Conservation (phyloP, 2,888 invertebrate species). For the Choristoneura rosaceana region DNA sequence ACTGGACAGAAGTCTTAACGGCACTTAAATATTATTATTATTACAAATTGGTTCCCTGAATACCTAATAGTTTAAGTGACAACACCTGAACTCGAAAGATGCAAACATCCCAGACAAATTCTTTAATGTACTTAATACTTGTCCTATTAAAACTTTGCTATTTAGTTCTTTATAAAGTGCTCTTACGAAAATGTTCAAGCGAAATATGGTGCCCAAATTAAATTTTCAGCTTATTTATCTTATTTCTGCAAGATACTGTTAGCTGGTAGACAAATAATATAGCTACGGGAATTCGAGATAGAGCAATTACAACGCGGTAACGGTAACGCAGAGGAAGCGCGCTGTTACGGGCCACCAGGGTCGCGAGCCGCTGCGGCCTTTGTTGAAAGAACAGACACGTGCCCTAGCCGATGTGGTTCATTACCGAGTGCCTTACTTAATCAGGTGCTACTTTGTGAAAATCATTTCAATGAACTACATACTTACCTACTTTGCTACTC, state of each 20-base stretch:
- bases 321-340: constrained; percentile 33
- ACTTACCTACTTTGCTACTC: not conserved
- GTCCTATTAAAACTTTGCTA: too few species aligned
- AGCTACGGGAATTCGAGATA: not conserved
- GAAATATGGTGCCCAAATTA: too few species aligned
- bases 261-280: not conserved
- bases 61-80: not conserved
- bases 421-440: not conserved
- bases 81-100: too few species aligned
- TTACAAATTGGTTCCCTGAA: constrained; percentile 1
- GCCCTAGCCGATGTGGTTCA: not conserved
- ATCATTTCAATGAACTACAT: not conserved
- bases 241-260: not conserved
- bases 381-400: not conserved
- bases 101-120: not conserved
- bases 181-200: too few species aligned
- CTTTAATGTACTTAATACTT: not conserved
- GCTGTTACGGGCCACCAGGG: constrained; percentile 36
- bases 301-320: constrained; percentile 16
- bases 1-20: not conserved
- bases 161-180: too few species aligned
- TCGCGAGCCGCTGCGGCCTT: constrained; percentile 3
- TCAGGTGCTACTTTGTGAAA: not conserved
- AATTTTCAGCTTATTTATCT: not conserved
- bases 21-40: not conserved